Evolutionary conservation across 2,797 vertebrate species (phyloP).

Genomic region (Mormyrops attenuatus): DNA sequence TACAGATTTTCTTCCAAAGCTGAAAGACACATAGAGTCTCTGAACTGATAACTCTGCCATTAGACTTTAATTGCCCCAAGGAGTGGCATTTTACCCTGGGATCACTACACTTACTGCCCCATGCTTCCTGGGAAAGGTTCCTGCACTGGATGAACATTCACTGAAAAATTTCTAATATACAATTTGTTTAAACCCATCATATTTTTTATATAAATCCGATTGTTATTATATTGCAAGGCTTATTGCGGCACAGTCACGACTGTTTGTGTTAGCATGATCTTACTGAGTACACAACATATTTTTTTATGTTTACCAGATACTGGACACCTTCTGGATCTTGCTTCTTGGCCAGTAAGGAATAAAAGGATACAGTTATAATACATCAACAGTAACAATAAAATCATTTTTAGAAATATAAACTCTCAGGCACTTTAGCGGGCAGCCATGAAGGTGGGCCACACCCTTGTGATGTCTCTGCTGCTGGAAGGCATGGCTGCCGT

Average conservation of each 20-base stretch:
- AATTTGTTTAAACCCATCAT: not conserved
- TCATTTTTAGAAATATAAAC: not conserved
- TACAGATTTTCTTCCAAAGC: not conserved
- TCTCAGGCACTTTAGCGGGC: not conserved
- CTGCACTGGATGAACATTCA: not conserved
- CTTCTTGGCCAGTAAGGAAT: not conserved
- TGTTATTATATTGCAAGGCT: not conserved
- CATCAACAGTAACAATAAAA: not conserved
- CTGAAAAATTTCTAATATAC: not conserved
- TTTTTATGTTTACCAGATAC: not conserved
- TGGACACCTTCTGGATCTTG: not conserved
- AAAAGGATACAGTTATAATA: not conserved
- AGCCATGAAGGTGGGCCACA: not conserved
- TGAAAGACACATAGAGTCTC: not conserved
- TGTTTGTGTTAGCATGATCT: not conserved
- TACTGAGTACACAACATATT: not conserved
- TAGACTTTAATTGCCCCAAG: not conserved
- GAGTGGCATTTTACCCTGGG: not conserved
- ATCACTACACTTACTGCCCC: not conserved
- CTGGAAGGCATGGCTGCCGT: not conserved
- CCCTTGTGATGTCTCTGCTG: not conserved
- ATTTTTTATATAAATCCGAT: not conserved
- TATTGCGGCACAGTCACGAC: not conserved
- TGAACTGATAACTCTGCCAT: not conserved
- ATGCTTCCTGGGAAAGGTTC: not conserved